Evolutionary conservation across 2,797 vertebrate genomes (phyloP).

Genomic region (Adelosebastes latens): DNA sequence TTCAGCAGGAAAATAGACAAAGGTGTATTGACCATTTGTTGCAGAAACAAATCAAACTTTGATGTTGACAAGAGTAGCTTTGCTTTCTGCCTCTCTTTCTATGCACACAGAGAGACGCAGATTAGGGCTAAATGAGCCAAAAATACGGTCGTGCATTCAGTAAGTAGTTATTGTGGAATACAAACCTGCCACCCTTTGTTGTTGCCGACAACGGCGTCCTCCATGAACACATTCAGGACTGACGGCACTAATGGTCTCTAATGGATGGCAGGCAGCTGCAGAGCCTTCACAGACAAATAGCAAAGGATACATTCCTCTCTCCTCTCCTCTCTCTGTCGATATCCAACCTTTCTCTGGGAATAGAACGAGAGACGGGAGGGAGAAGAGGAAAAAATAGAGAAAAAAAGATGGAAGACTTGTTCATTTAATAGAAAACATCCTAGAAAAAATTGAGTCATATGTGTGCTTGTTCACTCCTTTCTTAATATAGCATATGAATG

Average conservation of each 20-base stretch:
- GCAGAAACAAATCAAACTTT: conserved; percentile 29
- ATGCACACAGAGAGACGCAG: not conserved
- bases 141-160: conserved; percentile 6
- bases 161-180: conserved; percentile 38
- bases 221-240: conserved; percentile 29
- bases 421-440: not conserved
- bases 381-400: not conserved
- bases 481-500: not conserved
- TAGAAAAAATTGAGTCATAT: not conserved
- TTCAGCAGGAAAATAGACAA: conserved; percentile 5
- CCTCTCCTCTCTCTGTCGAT: conserved; percentile 17
- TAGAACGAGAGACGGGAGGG: not conserved
- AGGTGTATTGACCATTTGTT: conserved; percentile 26
- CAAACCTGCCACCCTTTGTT: conserved; percentile 53
- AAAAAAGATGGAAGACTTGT: not conserved
- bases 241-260: conserved; percentile 59
- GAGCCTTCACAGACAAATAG: conserved; percentile 35
- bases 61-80: conserved; percentile 25
- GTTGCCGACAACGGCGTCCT: conserved; percentile 24
- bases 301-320: conserved; percentile 31
- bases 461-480: not conserved
- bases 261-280: conserved; percentile 54
- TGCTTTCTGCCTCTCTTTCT: conserved; percentile 3
- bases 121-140: conserved; percentile 31
- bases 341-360: conserved; percentile 30